Evolutionary conservation across 2,797 vertebrate species (phyloP), one percentile per base, ranked within the genome.

Genomic region (Microtus californicus): DNA sequence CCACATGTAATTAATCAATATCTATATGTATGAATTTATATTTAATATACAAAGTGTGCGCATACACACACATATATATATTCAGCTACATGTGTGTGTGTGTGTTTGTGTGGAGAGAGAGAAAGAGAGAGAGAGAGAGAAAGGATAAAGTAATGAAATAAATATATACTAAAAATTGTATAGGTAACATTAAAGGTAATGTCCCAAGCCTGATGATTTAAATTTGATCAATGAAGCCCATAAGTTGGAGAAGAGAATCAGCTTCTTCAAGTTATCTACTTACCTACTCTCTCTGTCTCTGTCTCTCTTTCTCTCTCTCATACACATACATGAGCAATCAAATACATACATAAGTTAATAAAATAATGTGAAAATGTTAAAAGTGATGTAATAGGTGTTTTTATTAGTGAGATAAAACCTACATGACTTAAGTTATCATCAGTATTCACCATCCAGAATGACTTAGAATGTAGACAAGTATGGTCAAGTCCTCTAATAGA

Each of bases 141-240:
- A 8, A 45, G 43, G 43, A 45, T 45, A 45, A 45, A 7, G 6
- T 27, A 51, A 86, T 69, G n/a, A 48, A n/a, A 15, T 69, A 13
- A 27, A 1, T 65, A 7, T 10, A 0, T 37, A 51, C n/a, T 6
- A 69, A 51, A 4, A 2, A 23, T 3, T 27, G 6, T 27, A n/a
- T 31, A 51, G 3, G 43, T 45, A 45, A 45, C 43, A 45, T 45
- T 45, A 45, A 45, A 45, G 43, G 25, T 48, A 51, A 11, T 67
- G 19, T 12, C 3, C 3, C 5, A 85, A 69, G 21, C 19, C 43
- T 48, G 19, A n/a, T 85, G 19, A 48, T 34, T 10, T 34, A 13
- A 31, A 19, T 23, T 83, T 45, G 17, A 65, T 15, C 12, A 63
- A 5, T n/a, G 31, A 21, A 67, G n/a, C 12, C 48, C 8, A 15